phyloP scores from a whole-genome alignment of 2,113 vertebrate genomes.

The Astur gentilis region DNA sequence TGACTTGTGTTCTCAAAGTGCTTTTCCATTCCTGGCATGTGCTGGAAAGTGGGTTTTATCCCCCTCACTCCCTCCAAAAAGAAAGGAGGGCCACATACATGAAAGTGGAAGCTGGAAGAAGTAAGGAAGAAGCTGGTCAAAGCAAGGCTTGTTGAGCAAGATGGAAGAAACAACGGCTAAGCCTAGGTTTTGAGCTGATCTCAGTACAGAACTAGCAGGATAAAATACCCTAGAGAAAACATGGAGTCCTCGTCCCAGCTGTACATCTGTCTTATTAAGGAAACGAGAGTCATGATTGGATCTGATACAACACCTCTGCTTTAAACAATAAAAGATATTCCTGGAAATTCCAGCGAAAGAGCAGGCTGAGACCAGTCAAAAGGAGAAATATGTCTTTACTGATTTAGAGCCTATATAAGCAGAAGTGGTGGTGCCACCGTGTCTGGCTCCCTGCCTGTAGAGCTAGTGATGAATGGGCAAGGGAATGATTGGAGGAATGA shows the following conservation, averaged over 20 bases:
- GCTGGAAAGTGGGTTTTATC: not conserved
- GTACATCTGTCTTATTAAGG: constrained; percentile 27
- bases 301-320: constrained; percentile 43
- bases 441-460: constrained; percentile 67
- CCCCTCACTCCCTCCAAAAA: not conserved
- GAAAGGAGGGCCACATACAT: not conserved
- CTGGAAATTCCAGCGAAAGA: constrained; percentile 17
- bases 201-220: not conserved
- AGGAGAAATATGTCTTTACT: constrained; percentile 43
- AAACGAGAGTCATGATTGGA: constrained; percentile 37
- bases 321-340: constrained; percentile 55
- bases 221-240: not conserved
- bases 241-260: not conserved
- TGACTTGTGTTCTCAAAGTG: not conserved
- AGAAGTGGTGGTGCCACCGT: constrained; percentile 69
- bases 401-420: constrained; percentile 65
- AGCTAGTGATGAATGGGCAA: constrained; percentile 59
- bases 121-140: not conserved
- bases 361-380: constrained; percentile 19
- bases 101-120: not conserved
- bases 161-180: not conserved
- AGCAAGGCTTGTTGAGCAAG: not conserved
- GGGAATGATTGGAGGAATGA: constrained; percentile 31
- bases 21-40: constrained; percentile 8
- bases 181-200: not conserved